Evolutionary conservation across 2,113 vertebrate species (phyloP).

Genomic region (Apodemus sylvaticus): DNA sequence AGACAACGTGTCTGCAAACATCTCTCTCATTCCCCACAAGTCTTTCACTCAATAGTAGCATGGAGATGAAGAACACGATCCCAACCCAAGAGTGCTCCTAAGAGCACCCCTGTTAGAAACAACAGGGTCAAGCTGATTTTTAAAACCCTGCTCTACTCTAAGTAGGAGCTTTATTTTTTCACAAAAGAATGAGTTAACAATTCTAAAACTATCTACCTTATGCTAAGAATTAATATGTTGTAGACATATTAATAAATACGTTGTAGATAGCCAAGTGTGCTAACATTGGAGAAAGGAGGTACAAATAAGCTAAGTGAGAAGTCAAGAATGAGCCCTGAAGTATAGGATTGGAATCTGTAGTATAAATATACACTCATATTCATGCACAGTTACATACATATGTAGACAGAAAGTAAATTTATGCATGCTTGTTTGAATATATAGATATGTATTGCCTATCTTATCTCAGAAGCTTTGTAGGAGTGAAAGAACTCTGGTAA

Average conservation of each 20-base stretch:
- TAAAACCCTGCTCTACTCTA: background rate
- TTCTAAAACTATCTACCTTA: background rate
- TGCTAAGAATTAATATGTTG: background rate
- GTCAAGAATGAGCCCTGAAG: background rate
- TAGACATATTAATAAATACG: background rate
- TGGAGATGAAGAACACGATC: constrained; percentile 92
- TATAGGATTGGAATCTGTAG: background rate
- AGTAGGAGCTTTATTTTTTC: constrained; percentile 18
- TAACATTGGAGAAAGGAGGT: background rate
- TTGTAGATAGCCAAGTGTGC: background rate
- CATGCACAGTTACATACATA: background rate
- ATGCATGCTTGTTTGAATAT: background rate
- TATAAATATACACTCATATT: background rate
- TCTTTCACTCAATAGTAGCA: constrained; percentile 90
- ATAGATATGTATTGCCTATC: background rate
- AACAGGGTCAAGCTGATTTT: background rate
- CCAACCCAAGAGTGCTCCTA: background rate
- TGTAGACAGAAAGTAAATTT: constrained; percentile 9
- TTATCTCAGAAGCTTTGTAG: background rate
- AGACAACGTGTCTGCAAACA: constrained; percentile 87
- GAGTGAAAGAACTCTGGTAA: background rate
- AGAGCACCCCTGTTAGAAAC: background rate
- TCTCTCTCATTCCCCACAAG: constrained; percentile 77
- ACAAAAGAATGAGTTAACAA: background rate
- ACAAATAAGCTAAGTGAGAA: background rate